phyloP scores from a whole-genome alignment of 2,888 invertebrate genomes.

The Hyles lineata region DNA sequence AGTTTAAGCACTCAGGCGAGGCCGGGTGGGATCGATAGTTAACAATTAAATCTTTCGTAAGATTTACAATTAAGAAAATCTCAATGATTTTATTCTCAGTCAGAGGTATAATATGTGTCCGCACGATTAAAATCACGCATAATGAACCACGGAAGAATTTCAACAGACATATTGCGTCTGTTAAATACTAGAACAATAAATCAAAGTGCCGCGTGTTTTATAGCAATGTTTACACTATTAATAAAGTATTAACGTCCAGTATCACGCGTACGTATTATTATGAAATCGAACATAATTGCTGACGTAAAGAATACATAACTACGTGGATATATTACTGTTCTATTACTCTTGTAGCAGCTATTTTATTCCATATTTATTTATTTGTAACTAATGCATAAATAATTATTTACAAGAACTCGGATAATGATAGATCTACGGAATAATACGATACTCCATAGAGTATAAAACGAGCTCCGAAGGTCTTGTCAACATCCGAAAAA shows the following conservation, averaged over 20 bases:
- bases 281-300: not conserved
- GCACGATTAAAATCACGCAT: not conserved
- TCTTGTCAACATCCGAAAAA: too few species aligned
- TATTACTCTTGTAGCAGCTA: not conserved
- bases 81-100: too few species aligned
- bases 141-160: conserved; percentile 1
- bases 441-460: too few species aligned
- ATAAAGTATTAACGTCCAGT: not conserved
- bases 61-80: too few species aligned
- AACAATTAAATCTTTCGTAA: too few species aligned
- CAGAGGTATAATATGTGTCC: not conserved
- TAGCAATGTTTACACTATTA: conserved; percentile 18
- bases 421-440: too few species aligned
- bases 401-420: too few species aligned
- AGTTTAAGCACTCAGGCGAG: too few species aligned
- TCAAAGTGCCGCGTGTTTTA: not conserved
- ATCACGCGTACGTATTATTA: not conserved
- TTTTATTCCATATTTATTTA: not conserved
- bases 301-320: not conserved
- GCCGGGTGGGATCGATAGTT: too few species aligned
- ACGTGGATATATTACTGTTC: not conserved
- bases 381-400: not conserved
- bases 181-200: not conserved
- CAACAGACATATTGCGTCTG: not conserved
- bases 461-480: too few species aligned